Evolutionary conservation across 2,888 invertebrate genomes (phyloP).

Genomic region (Trichopria drosophilae): DNA sequence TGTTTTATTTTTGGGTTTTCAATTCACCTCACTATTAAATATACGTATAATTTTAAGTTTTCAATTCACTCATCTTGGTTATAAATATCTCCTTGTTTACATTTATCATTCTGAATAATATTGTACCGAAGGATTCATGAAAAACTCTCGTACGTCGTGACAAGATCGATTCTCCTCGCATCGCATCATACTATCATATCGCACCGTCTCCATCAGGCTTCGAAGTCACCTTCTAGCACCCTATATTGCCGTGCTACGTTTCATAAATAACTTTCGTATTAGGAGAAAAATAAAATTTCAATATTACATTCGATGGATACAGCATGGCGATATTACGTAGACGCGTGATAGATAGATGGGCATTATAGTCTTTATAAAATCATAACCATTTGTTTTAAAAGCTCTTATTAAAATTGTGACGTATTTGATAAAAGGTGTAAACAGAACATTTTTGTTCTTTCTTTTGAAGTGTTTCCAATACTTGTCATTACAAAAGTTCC

Average conservation of each 20-base stretch:
- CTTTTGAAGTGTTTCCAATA: too few relatives aligned
- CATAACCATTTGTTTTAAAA: slow-evolving; percentile 55
- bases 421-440: too few relatives aligned
- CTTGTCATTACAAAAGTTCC: too few relatives aligned
- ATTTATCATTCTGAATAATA: too few relatives aligned
- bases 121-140: too few relatives aligned
- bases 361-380: slow-evolving; percentile 57
- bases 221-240: slow-evolving; percentile 36
- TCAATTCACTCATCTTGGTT: too few relatives aligned
- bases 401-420: too few relatives aligned
- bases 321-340: slow-evolving; percentile 51
- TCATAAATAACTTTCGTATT: slow-evolving; percentile 57
- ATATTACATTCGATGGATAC: slow-evolving; percentile 55
- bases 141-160: slow-evolving; percentile 24
- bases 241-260: slow-evolving; percentile 51
- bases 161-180: slow-evolving; percentile 45
- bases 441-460: too few relatives aligned
- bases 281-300: slow-evolving; percentile 55
- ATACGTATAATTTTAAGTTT: too few relatives aligned
- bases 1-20: too few relatives aligned
- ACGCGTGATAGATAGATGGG: slow-evolving; percentile 56
- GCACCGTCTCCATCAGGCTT: slow-evolving; percentile 43
- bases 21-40: too few relatives aligned
- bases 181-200: slow-evolving; percentile 47
- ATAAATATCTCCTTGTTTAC: too few relatives aligned